These are phyloP conservation scores for Morbakka virulenta DNA, from an alignment of 30 jellyfish, hydroid and myxozoan genomes.

Conservation along the genomic window DNA sequence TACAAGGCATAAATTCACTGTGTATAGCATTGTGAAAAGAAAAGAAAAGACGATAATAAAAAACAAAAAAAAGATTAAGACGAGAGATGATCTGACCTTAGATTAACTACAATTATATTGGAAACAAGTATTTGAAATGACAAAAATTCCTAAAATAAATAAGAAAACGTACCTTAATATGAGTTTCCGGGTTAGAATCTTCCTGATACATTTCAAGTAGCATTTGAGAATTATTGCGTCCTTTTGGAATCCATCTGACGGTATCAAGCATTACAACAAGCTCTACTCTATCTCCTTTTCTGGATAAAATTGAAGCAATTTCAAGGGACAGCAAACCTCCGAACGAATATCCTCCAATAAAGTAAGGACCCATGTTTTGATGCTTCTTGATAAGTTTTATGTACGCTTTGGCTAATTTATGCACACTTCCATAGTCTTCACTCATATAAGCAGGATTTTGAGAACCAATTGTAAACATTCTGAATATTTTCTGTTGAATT, in stretches of 20 bases:
- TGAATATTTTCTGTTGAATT: slow-evolving; percentile 35
- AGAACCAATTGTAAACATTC: slow-evolving; percentile 50
- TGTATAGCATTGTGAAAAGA: no score
- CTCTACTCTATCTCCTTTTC: slow-evolving; percentile 44
- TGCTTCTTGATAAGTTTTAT: slow-evolving; percentile 6
- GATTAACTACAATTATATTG: no score
- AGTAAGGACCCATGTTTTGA: slow-evolving; percentile 64
- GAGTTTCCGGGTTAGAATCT: slow-evolving; percentile 13
- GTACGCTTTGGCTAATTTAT: slow-evolving; percentile 51
- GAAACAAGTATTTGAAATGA: no score
- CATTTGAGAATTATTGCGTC: slow-evolving; percentile 49
- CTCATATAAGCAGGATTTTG: slow-evolving; percentile 52
- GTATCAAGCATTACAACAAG: slow-evolving; percentile 67
- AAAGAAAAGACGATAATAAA: no score
- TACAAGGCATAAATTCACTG: no score
- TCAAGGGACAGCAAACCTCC: slow-evolving; percentile 63
- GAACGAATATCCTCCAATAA: slow-evolving; percentile 61
- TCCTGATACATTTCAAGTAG: slow-evolving; percentile 44
- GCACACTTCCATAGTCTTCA: slow-evolving; percentile 44
- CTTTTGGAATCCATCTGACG: slow-evolving; percentile 57
- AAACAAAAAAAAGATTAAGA: no score
- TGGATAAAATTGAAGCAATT: slow-evolving; percentile 51
- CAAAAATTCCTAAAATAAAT: no score
- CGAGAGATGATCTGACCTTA: no score
- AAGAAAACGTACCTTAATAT: slow-evolving; percentile 50